A percentile compares a stretch with the other conserved stretches of the same genome.
These are phyloP conservation scores for Myotis findleyi DNA, from an alignment of 2,797 vertebrate genomes.

Conservation along the genomic window DNA sequence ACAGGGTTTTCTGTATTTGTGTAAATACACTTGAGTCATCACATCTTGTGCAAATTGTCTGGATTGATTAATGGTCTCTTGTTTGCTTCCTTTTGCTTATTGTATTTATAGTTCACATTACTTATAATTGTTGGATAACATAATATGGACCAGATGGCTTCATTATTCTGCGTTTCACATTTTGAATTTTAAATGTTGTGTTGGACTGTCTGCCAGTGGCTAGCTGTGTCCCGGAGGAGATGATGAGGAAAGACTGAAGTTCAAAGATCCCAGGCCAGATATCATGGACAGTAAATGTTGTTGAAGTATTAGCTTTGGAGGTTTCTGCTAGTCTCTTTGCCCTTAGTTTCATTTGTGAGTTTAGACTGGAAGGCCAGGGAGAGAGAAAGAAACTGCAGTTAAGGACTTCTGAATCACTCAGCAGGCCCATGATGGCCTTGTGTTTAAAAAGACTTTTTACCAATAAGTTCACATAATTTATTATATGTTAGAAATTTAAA, in stretches of 20 bases:
- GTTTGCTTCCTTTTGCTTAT: slow-evolving; percentile 77
- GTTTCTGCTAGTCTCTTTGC: not conserved
- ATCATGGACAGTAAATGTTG: not conserved
- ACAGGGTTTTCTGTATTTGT: slow-evolving; percentile 70
- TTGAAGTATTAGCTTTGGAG: slow-evolving; percentile 16
- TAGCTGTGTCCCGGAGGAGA: slow-evolving; percentile 75
- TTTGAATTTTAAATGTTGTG: slow-evolving; percentile 76
- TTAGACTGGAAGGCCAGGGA: not conserved
- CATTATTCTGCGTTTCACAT: slow-evolving; percentile 75
- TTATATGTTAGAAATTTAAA: slow-evolving; percentile 36
- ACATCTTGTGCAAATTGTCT: slow-evolving; percentile 64
- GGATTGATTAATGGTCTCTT: slow-evolving; percentile 76
- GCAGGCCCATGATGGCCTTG: not conserved
- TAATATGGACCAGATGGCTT: slow-evolving; percentile 81
- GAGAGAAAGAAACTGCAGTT: not conserved
- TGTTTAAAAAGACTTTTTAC: slow-evolving; percentile 23
- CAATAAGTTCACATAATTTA: slow-evolving; percentile 1
- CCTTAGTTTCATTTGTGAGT: slow-evolving; percentile 20
- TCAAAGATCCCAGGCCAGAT: slow-evolving; percentile 47
- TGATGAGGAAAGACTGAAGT: not conserved
- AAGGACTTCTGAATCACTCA: not conserved
- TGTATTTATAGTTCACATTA: slow-evolving; percentile 83
- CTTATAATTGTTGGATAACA: slow-evolving; percentile 80
- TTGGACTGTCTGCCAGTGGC: slow-evolving; percentile 58
- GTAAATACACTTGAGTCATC: slow-evolving; percentile 77